phyloP scores from a whole-genome alignment of 1,140 invertebrate genomes.

The Rhopalosiphum maidis region DNA sequence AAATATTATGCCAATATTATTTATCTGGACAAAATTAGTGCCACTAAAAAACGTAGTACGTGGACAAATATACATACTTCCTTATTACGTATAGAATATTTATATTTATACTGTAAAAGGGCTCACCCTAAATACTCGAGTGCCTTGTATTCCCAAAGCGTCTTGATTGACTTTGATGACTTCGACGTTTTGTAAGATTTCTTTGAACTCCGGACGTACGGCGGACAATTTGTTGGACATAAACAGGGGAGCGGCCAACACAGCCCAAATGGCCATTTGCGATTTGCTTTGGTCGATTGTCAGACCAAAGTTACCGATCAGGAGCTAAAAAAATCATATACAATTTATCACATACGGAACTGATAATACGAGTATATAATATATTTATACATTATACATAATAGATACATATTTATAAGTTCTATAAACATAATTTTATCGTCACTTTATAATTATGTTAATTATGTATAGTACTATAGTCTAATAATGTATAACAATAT shows the following conservation, averaged over 20 bases:
- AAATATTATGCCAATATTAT: too few species aligned
- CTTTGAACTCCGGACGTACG: slow-evolving; percentile 75
- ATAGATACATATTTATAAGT: too few species aligned
- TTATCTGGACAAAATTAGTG: too few species aligned
- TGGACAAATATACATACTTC: background rate
- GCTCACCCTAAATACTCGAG: slow-evolving; percentile 64
- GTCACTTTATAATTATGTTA: background rate
- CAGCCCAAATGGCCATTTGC: slow-evolving; percentile 91
- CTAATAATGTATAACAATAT: background rate
- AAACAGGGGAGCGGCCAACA: slow-evolving; percentile 85
- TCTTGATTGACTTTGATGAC: slow-evolving; percentile 86
- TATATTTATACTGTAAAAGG: background rate
- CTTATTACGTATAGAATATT: background rate
- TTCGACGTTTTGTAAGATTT: slow-evolving; percentile 78
- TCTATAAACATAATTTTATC: background rate
- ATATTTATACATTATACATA: too few species aligned
- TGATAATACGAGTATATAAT: too few species aligned
- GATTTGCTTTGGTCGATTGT: slow-evolving; percentile 81
- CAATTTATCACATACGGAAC: background rate
- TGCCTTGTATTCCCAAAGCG: slow-evolving; percentile 74
- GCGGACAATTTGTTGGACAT: slow-evolving; percentile 85
- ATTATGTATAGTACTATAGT: background rate
- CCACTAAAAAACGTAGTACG: too few species aligned
- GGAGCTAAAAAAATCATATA: slow-evolving; percentile 67
- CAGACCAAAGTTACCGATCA: slow-evolving; percentile 87